These are phyloP conservation scores for Lycopodina hypogea DNA, from an alignment of 37 sponge, comb jelly and placozoan species.

Conservation along the genomic window DNA sequence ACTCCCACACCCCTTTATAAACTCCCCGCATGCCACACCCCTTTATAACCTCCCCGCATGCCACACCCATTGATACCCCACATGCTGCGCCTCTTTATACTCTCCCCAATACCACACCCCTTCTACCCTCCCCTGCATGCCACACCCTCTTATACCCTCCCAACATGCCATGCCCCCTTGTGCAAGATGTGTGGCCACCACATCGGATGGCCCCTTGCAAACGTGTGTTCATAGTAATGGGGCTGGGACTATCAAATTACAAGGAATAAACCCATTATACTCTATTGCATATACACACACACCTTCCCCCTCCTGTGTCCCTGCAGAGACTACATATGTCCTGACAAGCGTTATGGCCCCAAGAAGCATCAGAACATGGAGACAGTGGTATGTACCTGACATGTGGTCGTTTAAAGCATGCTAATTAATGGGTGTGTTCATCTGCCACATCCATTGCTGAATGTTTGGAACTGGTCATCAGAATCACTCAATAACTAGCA, in stretches of 20 bases:
- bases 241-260: too few relatives aligned
- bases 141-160: background rate
- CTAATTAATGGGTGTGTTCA: too few relatives aligned
- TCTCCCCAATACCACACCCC: background rate
- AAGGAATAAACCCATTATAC: too few relatives aligned
- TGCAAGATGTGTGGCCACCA: too few relatives aligned
- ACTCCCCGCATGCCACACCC: background rate
- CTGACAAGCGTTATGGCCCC: slow-evolving; percentile 36
- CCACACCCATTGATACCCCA: background rate
- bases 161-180: background rate
- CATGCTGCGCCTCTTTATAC: background rate
- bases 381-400: background rate
- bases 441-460: too few relatives aligned
- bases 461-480: too few relatives aligned
- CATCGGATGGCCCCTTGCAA: too few relatives aligned
- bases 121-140: background rate
- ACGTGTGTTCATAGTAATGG: too few relatives aligned
- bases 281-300: too few relatives aligned
- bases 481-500: too few relatives aligned
- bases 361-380: slow-evolving; percentile 12
- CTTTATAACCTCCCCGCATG: background rate
- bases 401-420: too few relatives aligned
- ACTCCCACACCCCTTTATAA: background rate
- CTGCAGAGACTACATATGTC: slow-evolving; percentile 63
- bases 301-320: too few relatives aligned